Evolutionary conservation across 1,140 invertebrate genomes (phyloP), one percentile per base, ranked within the genome.

Genomic region (Drosophila ercepeae): DNA sequence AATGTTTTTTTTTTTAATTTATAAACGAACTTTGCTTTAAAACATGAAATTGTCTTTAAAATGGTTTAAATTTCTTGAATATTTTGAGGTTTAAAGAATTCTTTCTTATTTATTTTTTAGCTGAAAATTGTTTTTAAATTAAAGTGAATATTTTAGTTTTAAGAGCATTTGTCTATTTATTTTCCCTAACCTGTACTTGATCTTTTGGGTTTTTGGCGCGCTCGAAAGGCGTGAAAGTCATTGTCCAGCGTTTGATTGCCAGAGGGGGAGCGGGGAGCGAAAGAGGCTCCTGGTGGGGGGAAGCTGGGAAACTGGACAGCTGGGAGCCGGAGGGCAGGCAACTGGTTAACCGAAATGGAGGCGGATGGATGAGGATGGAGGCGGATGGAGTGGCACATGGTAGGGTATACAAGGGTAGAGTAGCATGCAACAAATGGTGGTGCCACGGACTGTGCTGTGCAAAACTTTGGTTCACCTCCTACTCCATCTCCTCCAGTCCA

Each of bases 201-300:
- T 14, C 53, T 57, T 57, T 57, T 59, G 61, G 41, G 61, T 27
- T 84, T 86, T 86, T 86, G 81, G 81, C 81, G 81, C 81, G 82
- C 73, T 86, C 75, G 54, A 74, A 79, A 81, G 76, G 79, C 76
- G 81, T 84, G 81, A 84, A 84, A 84, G 81, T 84, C 75, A 86
- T 84, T 84, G 79, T 84, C 73, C 68, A 83, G 65, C 72, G 44
- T 52, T 71, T 65, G 69, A 71, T 63, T 68, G 60, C 59, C 61
- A 65, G 29, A 6, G 23, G 7, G 55, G 46, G 19, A 6, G 45
- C 11, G 45, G 54, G n/a, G n/a, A n/a, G 21, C 21, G 21, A n/a
- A n/a, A 14, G 55, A 39, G 52, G 25, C 68, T 70, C 58, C 48
- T 41, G 27, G 13, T 14, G 39, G 39, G 34, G 23, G 52, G 23